Percentiles rank a stretch among this genome's conserved stretches.
Conservation (phyloP, 2,797 vertebrate species). For the Pipistrellus nathusii region DNA sequence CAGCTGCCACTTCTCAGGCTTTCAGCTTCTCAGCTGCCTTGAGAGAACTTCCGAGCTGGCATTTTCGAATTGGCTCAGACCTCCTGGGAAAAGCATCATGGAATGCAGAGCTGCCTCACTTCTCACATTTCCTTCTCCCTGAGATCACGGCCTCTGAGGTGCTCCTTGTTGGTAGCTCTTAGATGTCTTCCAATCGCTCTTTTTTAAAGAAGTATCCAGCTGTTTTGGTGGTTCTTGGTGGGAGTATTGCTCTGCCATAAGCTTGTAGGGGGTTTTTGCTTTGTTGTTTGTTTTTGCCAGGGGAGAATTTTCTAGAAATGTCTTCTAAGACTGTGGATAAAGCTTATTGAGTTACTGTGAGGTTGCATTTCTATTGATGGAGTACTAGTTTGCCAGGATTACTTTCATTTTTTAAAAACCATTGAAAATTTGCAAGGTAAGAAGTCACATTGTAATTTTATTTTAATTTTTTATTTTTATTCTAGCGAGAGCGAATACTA, state of each 20-base stretch:
- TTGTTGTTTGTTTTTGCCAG: not conserved
- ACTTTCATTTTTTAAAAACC: conserved; percentile 53
- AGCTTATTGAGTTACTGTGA: conserved; percentile 9
- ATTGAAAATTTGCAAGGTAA: conserved; percentile 35
- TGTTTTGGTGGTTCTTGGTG: not conserved
- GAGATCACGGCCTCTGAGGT: not conserved
- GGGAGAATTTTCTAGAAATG: not conserved
- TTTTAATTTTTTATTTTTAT: not conserved
- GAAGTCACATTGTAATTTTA: not conserved
- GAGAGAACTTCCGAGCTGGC: conserved; percentile 12
- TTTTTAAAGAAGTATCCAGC: not conserved
- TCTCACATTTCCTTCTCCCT: not conserved
- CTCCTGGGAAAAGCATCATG: not conserved
- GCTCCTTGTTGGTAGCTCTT: not conserved
- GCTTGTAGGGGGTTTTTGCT: not conserved
- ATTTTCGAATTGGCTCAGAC: conserved; percentile 46
- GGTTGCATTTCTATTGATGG: not conserved
- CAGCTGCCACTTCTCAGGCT: not conserved
- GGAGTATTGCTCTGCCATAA: not conserved
- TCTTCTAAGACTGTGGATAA: conserved; percentile 25
- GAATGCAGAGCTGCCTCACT: not conserved
- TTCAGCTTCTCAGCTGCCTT: not conserved
- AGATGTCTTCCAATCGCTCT: not conserved
- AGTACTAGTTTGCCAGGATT: conserved; percentile 8
- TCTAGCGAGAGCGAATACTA: not conserved